Percentiles rank a stretch among this genome's conserved stretches.
phyloP scores from a whole-genome alignment of 2,113 vertebrate genomes.

The Merops nubicus region DNA sequence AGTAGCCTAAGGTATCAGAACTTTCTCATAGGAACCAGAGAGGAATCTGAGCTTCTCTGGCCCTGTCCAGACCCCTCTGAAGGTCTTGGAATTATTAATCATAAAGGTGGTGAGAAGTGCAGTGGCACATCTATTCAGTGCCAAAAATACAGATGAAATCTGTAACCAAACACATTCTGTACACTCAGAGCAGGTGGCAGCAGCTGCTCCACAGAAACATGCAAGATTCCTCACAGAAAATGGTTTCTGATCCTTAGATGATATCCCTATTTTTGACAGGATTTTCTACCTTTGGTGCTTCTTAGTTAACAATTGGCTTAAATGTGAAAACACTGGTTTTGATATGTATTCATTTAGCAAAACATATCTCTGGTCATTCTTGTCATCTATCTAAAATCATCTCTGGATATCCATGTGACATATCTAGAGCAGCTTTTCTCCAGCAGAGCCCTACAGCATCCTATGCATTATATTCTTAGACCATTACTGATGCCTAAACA shows the following conservation, averaged over 20 bases:
- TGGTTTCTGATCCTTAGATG: background rate
- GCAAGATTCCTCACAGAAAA: background rate
- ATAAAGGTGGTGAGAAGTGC: background rate
- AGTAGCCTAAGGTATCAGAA: background rate
- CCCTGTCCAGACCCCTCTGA: background rate
- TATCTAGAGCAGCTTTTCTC: background rate
- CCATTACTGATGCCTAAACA: background rate
- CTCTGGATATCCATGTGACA: background rate
- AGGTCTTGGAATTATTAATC: background rate
- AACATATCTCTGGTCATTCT: background rate
- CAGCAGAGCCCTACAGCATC: background rate
- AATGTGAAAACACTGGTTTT: background rate
- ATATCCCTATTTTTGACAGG: background rate
- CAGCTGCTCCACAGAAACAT: background rate
- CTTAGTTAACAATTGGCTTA: background rate
- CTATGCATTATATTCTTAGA: background rate
- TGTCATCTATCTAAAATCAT: background rate
- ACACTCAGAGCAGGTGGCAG: background rate
- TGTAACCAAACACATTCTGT: background rate
- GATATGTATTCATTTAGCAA: background rate
- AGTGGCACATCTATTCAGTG: background rate
- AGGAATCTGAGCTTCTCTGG: background rate
- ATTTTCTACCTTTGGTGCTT: background rate
- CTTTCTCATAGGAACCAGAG: background rate
- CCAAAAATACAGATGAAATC: background rate